Evolutionary conservation across 2,888 invertebrate species (phyloP).

Genomic region (Saturnia pavonia): DNA sequence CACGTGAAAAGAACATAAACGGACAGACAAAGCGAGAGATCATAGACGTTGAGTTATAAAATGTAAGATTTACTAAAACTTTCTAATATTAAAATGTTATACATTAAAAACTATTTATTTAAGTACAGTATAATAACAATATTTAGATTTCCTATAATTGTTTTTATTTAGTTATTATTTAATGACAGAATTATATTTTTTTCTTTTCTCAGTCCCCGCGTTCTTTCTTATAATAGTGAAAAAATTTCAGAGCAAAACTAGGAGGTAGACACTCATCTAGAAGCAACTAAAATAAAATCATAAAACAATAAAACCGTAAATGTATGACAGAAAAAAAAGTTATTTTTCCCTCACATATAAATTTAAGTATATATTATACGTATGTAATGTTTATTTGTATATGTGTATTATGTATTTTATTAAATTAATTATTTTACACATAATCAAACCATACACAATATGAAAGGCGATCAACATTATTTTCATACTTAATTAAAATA

Average conservation of each 20-base stretch:
- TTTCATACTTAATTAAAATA: no score
- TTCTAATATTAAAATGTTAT: conserved; percentile 46
- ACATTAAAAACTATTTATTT: conserved; percentile 28
- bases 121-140: conserved; percentile 15
- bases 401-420: no score
- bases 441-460: no score
- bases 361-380: no score
- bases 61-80: conserved; percentile 51
- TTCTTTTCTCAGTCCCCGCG: neutral
- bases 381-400: no score
- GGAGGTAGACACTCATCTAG: neutral
- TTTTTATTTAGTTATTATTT: neutral
- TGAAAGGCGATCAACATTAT: no score
- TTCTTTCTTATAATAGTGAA: neutral
- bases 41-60: no score
- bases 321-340: no score
- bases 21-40: no score
- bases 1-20: no score
- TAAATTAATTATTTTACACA: no score
- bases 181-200: neutral
- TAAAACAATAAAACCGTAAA: neutral
- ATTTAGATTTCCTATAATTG: neutral
- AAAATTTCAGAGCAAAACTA: neutral
- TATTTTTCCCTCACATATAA: no score
- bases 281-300: neutral